Evolutionary conservation across 2,888 invertebrate genomes (phyloP).

Genomic region (Dorcus hopei): DNA sequence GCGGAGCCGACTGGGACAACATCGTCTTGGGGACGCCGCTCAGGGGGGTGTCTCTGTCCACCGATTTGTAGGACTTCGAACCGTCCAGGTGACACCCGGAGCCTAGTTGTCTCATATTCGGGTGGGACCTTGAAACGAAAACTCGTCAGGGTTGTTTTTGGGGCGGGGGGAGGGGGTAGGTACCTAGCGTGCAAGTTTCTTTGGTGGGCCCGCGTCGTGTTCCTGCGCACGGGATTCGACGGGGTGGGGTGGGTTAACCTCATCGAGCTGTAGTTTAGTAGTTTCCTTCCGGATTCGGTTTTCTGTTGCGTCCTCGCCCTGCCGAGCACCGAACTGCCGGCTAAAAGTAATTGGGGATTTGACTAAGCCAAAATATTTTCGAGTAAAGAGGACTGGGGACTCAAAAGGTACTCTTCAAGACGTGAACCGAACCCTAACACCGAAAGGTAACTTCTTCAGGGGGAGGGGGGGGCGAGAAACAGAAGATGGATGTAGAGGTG

Average conservation of each 20-base stretch:
- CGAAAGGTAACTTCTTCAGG: too few species aligned
- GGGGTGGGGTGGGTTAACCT: constrained; percentile 54
- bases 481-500: too few species aligned
- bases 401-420: too few species aligned
- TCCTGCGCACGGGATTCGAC: constrained; percentile 55
- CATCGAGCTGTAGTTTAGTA: constrained; percentile 57
- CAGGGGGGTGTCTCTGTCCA: constrained; percentile 40
- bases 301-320: constrained; percentile 44
- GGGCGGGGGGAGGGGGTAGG: background rate
- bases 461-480: too few species aligned
- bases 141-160: background rate
- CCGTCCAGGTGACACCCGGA: constrained; percentile 43
- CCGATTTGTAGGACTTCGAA: constrained; percentile 41
- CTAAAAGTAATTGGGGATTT: constrained; percentile 21
- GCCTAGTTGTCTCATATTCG: constrained; percentile 47
- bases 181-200: constrained; percentile 45
- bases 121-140: constrained; percentile 41
- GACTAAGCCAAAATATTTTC: too few species aligned
- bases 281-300: constrained; percentile 36
- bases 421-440: too few species aligned
- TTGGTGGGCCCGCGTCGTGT: constrained; percentile 55
- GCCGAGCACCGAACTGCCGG: constrained; percentile 42
- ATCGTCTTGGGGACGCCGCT: constrained; percentile 37
- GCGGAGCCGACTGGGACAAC: constrained; percentile 48
- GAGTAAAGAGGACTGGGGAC: too few species aligned